A percentile compares a stretch with the other conserved stretches of the same genome.
Evolutionary conservation across 2,113 vertebrate species (phyloP).

Genomic region (Campylorhamphus procurvoides): DNA sequence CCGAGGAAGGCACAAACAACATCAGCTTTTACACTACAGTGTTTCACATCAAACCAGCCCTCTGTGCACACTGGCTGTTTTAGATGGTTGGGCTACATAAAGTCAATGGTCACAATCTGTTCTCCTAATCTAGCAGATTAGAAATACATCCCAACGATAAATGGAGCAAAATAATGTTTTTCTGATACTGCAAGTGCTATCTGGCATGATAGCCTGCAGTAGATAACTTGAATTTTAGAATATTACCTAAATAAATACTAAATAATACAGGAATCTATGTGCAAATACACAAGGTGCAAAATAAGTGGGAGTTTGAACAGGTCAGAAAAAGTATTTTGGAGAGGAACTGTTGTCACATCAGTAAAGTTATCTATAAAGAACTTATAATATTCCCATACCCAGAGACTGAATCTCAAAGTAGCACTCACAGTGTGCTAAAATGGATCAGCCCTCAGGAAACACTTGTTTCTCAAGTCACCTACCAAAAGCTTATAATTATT

Average conservation of each 20-base stretch:
- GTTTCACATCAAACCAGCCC: neutral
- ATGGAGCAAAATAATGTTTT: neutral
- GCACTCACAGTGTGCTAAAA: neutral
- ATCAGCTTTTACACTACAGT: accelerated
- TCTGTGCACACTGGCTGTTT: neutral
- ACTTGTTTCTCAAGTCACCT: constrained; percentile 37
- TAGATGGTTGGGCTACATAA: neutral
- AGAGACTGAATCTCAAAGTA: neutral
- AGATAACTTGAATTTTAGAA: neutral
- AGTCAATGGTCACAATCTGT: neutral
- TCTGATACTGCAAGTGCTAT: neutral
- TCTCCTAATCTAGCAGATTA: neutral
- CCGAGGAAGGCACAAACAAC: accelerated
- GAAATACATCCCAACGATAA: neutral
- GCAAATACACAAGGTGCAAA: neutral
- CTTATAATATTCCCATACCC: neutral
- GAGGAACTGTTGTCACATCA: neutral
- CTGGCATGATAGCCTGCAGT: neutral
- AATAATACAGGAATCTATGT: neutral
- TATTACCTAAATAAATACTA: neutral
- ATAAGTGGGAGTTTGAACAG: neutral
- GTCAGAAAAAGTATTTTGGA: neutral
- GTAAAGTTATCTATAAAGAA: neutral
- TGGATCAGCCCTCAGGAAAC: neutral
- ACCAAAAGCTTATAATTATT: neutral